Percentiles rank a stretch among this genome's conserved stretches.
These are phyloP conservation scores for Erebia epiphron DNA, from an alignment of 2,888 invertebrate genomes.

Conservation along the genomic window DNA sequence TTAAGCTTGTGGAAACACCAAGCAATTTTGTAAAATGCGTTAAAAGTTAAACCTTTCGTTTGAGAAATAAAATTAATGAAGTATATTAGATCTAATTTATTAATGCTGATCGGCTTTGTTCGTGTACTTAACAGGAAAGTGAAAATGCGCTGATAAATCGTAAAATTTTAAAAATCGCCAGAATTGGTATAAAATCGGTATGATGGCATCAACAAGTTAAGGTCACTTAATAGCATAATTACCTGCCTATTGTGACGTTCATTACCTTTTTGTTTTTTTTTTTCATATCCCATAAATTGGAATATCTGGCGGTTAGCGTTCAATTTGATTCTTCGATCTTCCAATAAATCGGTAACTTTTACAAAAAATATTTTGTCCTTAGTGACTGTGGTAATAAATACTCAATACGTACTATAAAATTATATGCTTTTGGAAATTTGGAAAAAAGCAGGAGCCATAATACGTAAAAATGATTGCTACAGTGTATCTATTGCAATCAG, in stretches of 20 bases:
- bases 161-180: no score
- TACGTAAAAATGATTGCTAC: no score
- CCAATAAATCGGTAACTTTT: not conserved
- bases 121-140: no score
- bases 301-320: not conserved
- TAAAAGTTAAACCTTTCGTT: not conserved
- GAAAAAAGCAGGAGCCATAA: no score
- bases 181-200: no score
- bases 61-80: not conserved
- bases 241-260: not conserved
- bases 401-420: no score
- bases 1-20: conserved; percentile 26
- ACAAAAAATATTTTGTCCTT: not conserved
- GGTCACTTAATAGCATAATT: no score
- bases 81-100: not conserved
- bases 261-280: not conserved
- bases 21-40: not conserved
- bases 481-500: no score
- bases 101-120: not conserved
- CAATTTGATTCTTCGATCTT: not conserved
- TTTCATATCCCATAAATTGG: not conserved
- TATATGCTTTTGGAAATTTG: no score
- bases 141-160: no score
- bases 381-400: not conserved
- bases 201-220: no score